These are phyloP conservation scores for Halictus quadricinctus DNA, from an alignment of 2,888 invertebrate species.

Conservation along the genomic window DNA sequence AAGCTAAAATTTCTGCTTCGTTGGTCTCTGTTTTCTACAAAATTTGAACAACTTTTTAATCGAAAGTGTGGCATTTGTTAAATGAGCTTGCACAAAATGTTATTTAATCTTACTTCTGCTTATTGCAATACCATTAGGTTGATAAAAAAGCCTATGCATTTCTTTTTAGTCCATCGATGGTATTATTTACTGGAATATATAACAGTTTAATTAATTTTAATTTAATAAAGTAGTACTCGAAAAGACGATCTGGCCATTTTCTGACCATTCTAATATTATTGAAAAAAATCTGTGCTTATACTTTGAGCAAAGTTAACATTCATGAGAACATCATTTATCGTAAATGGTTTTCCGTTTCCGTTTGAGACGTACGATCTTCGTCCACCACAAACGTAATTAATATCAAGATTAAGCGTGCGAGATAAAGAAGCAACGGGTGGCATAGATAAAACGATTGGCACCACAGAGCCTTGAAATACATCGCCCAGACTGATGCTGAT, in stretches of 20 bases:
- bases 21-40: background rate
- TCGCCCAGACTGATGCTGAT: conserved; percentile 72
- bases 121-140: background rate
- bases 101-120: background rate
- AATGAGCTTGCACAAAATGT: background rate
- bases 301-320: background rate
- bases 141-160: background rate
- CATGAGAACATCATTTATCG: background rate
- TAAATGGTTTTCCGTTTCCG: background rate
- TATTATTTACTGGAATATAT: background rate
- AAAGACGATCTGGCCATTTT: background rate
- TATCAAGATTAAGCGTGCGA: background rate
- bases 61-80: background rate
- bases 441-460: conserved; percentile 10
- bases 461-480: conserved; percentile 16
- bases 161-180: too few relatives aligned
- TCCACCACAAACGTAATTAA: background rate
- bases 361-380: background rate
- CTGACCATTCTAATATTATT: background rate
- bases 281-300: background rate
- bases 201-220: background rate
- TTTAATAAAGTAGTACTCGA: background rate
- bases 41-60: background rate
- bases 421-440: background rate
- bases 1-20: background rate